Evolutionary conservation across 1,140 invertebrate species (phyloP), one percentile per base, ranked within the genome.

Genomic region (Arion vulgaris): DNA sequence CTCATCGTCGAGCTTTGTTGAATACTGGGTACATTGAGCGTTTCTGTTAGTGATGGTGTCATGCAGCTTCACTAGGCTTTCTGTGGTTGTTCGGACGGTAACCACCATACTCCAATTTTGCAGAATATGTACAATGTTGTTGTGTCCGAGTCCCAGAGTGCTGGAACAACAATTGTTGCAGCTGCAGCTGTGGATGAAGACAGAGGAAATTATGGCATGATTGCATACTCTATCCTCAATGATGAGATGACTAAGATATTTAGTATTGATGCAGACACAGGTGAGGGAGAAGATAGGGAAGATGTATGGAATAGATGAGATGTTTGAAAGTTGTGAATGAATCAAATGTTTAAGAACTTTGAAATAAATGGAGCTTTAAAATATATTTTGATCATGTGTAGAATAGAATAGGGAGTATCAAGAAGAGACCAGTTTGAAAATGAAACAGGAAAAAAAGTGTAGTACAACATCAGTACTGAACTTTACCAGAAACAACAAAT

Each of bases 191-290:
- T 92, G 19, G 97, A 98, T 91, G 93, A 95, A 23, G 97, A 98
- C 92, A 95, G 86, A 34, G 92, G 96, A 1, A 94, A 95, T n/a
- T 98, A 95, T 92, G 96, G 96, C 0, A 92, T 94, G 39, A 89
- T 98, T 0, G 94, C 94, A 0, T 98, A 98, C 89, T 94, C 95
- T 5, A 97, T 98, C 76, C 94, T 95, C 32, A 97, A 96, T n/a
- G 95, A 96, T 74, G 92, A 95, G 57, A 94, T 96, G 86, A 94
- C 94, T 71, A 95, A 96, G 84, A 94, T 94, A 26, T 98, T 98
- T 91, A 92, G 94, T 15, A 95, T 98, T 11, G 95, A 98, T 90
- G 94, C 95, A 83, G 91, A 93, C 32, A 95, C 92, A 77, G 93
- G 93, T 93, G 89, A 89, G 81, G n/a, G n/a, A n/a, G n/a, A n/a